Conservation (phyloP, 23 tunicate genomes). For the Aplidium turbinatum region DNA sequence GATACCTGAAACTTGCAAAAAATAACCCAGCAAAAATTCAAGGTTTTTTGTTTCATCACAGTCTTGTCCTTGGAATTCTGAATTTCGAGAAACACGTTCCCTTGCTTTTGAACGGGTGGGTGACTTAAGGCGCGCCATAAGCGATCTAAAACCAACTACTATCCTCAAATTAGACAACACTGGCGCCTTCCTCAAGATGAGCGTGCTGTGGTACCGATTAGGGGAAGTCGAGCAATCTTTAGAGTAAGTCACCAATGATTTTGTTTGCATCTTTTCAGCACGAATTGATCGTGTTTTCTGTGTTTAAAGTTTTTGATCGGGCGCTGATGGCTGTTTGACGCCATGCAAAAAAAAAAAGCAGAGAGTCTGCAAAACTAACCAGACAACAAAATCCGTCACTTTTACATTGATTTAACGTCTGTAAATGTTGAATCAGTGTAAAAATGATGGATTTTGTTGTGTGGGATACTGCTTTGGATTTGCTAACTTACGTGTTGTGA, state of each 20-base stretch:
- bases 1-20: too few relatives aligned
- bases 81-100: conserved; percentile 90
- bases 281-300: neutral
- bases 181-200: conserved; percentile 75
- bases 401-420: too few relatives aligned
- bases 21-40: too few relatives aligned
- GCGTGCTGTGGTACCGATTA: conserved; percentile 72
- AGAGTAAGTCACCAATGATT: conserved; percentile 51
- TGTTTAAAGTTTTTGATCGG: neutral
- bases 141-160: conserved; percentile 96
- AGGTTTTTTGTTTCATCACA: neutral
- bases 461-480: too few relatives aligned
- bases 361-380: too few relatives aligned
- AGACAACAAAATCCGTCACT: too few relatives aligned
- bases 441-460: too few relatives aligned
- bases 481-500: too few relatives aligned
- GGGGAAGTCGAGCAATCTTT: conserved; percentile 92
- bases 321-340: too few relatives aligned
- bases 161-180: conserved; percentile 83
- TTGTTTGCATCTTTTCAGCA: neutral
- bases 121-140: conserved; percentile 77
- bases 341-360: too few relatives aligned
- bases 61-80: conserved; percentile 96
- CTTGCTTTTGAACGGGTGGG: conserved; percentile 79
- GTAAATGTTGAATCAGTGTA: too few relatives aligned